Percentiles rank a stretch among this genome's conserved stretches.
Conservation (phyloP, 2,113 vertebrate genomes). For the Pimephales promelas region DNA sequence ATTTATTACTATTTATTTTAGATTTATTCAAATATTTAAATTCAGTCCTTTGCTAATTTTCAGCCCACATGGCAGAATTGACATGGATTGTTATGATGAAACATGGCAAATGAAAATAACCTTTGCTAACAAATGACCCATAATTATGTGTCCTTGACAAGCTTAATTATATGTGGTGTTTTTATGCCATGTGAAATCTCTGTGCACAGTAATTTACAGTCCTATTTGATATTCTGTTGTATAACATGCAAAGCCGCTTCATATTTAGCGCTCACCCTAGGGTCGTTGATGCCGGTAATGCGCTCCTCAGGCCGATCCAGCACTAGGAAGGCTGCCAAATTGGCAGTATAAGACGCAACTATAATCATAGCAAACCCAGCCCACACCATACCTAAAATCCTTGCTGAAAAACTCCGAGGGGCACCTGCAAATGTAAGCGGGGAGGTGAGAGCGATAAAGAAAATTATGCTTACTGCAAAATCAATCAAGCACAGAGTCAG, state of each 20-base stretch:
- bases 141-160: constrained; percentile 8
- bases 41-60: neutral
- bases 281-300: constrained; percentile 96
- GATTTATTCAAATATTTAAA: neutral
- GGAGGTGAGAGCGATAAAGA: constrained; percentile 32
- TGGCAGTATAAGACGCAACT: constrained; percentile 96
- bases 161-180: constrained; percentile 43
- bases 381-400: constrained; percentile 97
- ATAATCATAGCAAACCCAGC: constrained; percentile 98
- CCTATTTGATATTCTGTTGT: constrained; percentile 23
- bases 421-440: constrained; percentile 76
- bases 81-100: constrained; percentile 1
- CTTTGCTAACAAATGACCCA: neutral
- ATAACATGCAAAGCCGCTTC: neutral
- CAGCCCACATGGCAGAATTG: neutral
- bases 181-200: neutral
- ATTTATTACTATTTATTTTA: neutral
- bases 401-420: constrained; percentile 92
- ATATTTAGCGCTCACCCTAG: constrained; percentile 76
- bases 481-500: constrained; percentile 14
- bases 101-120: constrained; percentile 27
- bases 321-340: constrained; percentile 98
- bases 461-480: constrained; percentile 30
- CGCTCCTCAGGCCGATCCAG: constrained; percentile 94
- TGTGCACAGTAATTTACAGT: neutral